Conservation (phyloP, 2,888 invertebrate species). For the Achlya flavicornis region DNA sequence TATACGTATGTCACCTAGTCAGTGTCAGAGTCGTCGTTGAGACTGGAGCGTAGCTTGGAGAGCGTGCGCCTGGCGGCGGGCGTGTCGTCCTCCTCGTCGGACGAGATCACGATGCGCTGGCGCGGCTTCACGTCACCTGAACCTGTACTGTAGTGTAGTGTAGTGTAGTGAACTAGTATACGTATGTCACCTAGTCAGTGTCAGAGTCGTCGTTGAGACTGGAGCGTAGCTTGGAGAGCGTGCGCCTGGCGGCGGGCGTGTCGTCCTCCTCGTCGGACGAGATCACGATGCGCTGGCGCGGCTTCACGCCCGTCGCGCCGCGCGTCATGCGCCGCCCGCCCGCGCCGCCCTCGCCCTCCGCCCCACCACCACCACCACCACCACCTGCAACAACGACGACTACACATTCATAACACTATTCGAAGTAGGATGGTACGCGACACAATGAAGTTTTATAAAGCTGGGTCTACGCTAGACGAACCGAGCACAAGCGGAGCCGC, state of each 20-base stretch:
- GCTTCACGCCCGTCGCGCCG: constrained; percentile 79
- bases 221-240: constrained; percentile 75
- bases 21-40: constrained; percentile 73
- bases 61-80: constrained; percentile 75
- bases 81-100: constrained; percentile 61
- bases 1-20: constrained; percentile 46
- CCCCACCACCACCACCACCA: not conserved
- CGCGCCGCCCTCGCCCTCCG: constrained; percentile 23
- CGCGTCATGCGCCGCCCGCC: constrained; percentile 74
- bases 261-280: constrained; percentile 82
- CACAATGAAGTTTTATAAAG: no score
- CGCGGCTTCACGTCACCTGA: constrained; percentile 33
- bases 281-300: constrained; percentile 80
- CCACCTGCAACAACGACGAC: not conserved
- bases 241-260: constrained; percentile 76
- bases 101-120: constrained; percentile 48
- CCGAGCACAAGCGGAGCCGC: no score
- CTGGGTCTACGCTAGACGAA: no score
- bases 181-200: constrained; percentile 55
- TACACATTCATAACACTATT: no score
- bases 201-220: constrained; percentile 73
- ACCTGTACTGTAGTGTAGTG: no score
- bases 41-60: constrained; percentile 74
- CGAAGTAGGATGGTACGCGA: not conserved
- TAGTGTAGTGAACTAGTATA: not conserved